A percentile compares a stretch with the other conserved stretches of the same genome.
Conservation (phyloP, 2,797 vertebrate genomes). For the Falco biarmicus region DNA sequence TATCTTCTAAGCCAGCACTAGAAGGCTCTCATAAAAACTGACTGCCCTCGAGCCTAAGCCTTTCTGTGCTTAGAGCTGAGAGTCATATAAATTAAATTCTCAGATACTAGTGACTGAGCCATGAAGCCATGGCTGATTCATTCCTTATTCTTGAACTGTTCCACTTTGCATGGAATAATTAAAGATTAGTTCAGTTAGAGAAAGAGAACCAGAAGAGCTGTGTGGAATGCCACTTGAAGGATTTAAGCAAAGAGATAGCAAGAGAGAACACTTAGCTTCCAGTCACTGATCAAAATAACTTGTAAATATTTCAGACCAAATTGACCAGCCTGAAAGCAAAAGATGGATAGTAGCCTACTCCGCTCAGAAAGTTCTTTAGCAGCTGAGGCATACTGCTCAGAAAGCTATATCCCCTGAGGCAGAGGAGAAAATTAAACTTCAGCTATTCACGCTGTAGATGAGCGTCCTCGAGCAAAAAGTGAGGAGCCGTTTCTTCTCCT, state of each 20-base stretch:
- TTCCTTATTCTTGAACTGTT: not conserved
- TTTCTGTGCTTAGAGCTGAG: not conserved
- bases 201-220: not conserved
- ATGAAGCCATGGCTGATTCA: not conserved
- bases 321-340: not conserved
- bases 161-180: not conserved
- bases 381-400: not conserved
- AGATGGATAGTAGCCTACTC: not conserved
- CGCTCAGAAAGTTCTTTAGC: not conserved
- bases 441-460: not conserved
- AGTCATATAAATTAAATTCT: not conserved
- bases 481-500: not conserved
- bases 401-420: not conserved
- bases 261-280: slow-evolving; percentile 7
- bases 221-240: not conserved
- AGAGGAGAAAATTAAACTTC: not conserved
- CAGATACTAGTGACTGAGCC: not conserved
- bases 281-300: slow-evolving; percentile 12
- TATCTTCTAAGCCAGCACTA: not conserved
- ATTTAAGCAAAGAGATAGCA: not conserved
- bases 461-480: not conserved
- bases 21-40: not conserved
- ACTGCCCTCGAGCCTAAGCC: not conserved
- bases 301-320: slow-evolving; percentile 43
- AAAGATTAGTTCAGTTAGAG: not conserved